Conservation (phyloP, 1,140 invertebrate genomes). For the Leguminivora glycinivorella region DNA sequence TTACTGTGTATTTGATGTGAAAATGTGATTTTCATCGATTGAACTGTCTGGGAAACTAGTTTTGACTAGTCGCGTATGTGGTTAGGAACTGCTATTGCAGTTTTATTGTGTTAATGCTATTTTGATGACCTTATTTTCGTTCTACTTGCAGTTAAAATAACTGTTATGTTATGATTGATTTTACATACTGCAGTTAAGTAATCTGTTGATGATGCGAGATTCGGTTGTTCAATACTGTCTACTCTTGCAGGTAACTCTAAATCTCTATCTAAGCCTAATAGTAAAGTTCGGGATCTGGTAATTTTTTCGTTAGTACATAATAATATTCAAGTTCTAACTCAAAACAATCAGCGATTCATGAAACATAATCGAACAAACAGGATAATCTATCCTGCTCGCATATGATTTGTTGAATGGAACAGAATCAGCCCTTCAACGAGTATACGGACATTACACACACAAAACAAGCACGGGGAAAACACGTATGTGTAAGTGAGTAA, state of each 20-base stretch:
- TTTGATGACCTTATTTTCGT: conserved; percentile 11
- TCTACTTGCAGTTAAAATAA: not conserved
- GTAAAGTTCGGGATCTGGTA: no score
- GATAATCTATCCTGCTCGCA: not conserved
- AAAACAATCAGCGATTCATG: not conserved
- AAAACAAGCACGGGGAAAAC: conserved; percentile 22
- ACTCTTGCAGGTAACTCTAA: no score
- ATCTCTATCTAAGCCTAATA: no score
- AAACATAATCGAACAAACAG: not conserved
- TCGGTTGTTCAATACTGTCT: no score
- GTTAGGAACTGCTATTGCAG: conserved; percentile 7
- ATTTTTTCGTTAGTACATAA: no score
- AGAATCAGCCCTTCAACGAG: conserved; percentile 19
- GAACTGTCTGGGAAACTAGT: conserved; percentile 7
- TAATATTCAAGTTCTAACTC: no score
- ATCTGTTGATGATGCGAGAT: not conserved
- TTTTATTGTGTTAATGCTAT: conserved; percentile 7
- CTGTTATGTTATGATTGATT: not conserved
- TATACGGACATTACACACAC: conserved; percentile 6
- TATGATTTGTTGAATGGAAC: not conserved
- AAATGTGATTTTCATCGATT: conserved; percentile 6
- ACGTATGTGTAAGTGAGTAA: conserved; percentile 49
- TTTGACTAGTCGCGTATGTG: not conserved
- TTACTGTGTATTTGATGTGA: not conserved
- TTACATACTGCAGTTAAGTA: not conserved